phyloP scores from a whole-genome alignment of 2,797 vertebrate species.

The Sternotherus odoratus region DNA sequence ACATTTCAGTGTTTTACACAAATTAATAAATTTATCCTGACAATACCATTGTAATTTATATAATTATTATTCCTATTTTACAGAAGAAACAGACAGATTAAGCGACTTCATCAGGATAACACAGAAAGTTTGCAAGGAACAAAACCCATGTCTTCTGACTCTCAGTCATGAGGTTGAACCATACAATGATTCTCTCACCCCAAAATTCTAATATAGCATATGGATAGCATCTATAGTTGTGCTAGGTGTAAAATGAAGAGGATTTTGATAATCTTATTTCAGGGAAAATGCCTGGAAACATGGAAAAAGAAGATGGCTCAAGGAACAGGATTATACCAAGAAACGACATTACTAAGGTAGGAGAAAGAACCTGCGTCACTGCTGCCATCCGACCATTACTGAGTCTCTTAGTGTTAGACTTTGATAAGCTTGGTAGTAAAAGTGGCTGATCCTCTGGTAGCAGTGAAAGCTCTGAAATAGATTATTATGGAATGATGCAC shows the following conservation, averaged over 20 bases:
- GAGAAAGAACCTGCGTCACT: neutral
- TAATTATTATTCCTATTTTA: neutral
- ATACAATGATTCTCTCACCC: neutral
- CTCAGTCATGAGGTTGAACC: neutral
- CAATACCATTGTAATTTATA: neutral
- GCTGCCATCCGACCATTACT: neutral
- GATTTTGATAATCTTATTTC: neutral
- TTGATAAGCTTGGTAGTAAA: neutral
- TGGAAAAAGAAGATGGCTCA: neutral
- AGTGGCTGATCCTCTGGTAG: slow-evolving; percentile 4
- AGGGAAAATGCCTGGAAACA: neutral
- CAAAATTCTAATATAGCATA: neutral
- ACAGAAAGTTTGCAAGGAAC: neutral
- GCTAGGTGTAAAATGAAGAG: neutral
- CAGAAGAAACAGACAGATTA: neutral
- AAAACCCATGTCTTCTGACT: neutral
- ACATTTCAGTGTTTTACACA: neutral
- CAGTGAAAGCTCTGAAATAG: neutral
- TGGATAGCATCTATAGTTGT: neutral
- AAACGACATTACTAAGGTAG: neutral
- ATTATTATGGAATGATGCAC: neutral
- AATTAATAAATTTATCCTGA: neutral
- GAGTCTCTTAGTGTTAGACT: neutral
- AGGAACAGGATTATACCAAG: neutral
- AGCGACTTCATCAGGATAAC: neutral